These are phyloP conservation scores for Neodontobutis hainanensis DNA, from an alignment of 2,113 vertebrate genomes.

Conservation along the genomic window DNA sequence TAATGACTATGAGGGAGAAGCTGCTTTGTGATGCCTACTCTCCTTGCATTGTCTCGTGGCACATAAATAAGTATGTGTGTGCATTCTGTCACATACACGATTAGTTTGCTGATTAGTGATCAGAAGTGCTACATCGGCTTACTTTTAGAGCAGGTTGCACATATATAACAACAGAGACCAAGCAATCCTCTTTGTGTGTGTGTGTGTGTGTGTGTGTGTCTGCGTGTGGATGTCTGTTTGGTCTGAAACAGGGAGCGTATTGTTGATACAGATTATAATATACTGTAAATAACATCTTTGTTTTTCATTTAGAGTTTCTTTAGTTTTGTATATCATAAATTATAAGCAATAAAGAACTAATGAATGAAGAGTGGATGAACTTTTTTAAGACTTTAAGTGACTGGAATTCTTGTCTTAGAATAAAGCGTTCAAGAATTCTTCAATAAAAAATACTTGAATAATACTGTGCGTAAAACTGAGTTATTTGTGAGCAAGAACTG, in stretches of 20 bases:
- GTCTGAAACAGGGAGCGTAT: constrained; percentile 14
- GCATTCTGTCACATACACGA: background rate
- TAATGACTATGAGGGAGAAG: constrained; percentile 10
- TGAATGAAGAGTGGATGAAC: constrained; percentile 30
- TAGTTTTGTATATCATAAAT: constrained; percentile 57
- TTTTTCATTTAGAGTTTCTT: constrained; percentile 40
- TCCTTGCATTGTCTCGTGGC: constrained; percentile 13
- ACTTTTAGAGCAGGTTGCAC: constrained; percentile 23
- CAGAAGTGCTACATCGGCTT: constrained; percentile 31
- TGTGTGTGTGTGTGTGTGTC: constrained; percentile 5
- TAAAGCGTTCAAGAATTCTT: constrained; percentile 26
- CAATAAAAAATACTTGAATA: constrained; percentile 46
- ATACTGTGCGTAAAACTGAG: constrained; percentile 1
- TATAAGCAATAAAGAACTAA: constrained; percentile 62
- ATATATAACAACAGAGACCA: constrained; percentile 23
- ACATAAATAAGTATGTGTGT: constrained; percentile 7
- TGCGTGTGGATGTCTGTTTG: constrained; percentile 12
- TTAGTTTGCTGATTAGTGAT: constrained; percentile 31
- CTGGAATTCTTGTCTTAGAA: constrained; percentile 42
- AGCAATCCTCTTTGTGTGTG: constrained; percentile 13
- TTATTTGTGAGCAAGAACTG: background rate
- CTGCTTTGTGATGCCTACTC: constrained; percentile 22
- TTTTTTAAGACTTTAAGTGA: constrained; percentile 49
- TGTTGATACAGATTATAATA: constrained; percentile 15
- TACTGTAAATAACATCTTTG: constrained; percentile 26